A percentile compares a stretch with the other conserved stretches of the same genome.
phyloP scores from a whole-genome alignment of 2,113 vertebrate genomes.

The Fukomys damarensis region DNA sequence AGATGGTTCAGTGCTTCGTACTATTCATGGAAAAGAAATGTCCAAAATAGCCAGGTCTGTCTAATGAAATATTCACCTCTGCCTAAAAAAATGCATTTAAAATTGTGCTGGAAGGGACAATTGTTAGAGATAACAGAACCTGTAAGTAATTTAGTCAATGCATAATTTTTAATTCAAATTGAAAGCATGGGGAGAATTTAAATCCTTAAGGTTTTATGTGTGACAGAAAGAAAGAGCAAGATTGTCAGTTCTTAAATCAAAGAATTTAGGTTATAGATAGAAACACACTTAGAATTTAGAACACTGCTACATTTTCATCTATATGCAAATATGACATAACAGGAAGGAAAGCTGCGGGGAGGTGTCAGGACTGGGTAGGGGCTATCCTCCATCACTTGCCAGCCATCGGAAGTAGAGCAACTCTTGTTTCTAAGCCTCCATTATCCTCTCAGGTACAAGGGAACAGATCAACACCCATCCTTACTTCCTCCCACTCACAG shows the following conservation, averaged over 20 bases:
- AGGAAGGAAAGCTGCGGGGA: not conserved
- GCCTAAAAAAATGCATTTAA: not conserved
- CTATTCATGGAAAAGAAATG: constrained; percentile 86
- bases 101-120: not conserved
- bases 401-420: not conserved
- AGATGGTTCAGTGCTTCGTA: constrained; percentile 85
- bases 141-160: not conserved
- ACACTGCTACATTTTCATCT: not conserved
- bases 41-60: constrained; percentile 87
- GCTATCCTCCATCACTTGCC: too few species aligned
- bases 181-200: not conserved
- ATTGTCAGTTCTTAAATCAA: not conserved
- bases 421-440: fast-evolving
- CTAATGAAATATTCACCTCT: not conserved
- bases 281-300: not conserved
- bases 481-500: not conserved
- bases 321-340: not conserved
- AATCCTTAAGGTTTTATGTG: not conserved
- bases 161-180: not conserved
- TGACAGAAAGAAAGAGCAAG: not conserved
- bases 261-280: not conserved
- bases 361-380: not conserved
- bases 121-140: not conserved
- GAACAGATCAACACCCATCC: too few species aligned
- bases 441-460: not conserved